A percentile compares a stretch with the other conserved stretches of the same genome.
Conservation (phyloP, 2,888 invertebrate genomes). For the Tachina grossa region DNA sequence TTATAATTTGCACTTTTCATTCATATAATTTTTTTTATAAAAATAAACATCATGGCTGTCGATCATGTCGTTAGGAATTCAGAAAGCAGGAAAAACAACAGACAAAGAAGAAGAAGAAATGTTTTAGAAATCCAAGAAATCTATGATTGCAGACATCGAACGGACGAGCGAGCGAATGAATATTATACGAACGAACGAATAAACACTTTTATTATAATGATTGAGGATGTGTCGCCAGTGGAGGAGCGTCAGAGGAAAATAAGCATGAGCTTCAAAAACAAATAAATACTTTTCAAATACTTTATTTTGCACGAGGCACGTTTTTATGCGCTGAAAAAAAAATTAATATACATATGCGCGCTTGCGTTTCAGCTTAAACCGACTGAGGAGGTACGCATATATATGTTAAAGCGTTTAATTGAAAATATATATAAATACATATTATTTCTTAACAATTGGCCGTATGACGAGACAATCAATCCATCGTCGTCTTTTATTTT, state of each 20-base stretch:
- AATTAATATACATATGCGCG: not conserved
- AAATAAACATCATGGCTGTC: conserved; percentile 33
- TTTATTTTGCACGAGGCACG: conserved; percentile 50
- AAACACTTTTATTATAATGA: conserved; percentile 60
- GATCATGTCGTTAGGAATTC: conserved; percentile 53
- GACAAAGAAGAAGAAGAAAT: conserved; percentile 12
- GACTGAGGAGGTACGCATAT: conserved; percentile 5
- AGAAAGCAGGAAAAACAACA: conserved; percentile 53
- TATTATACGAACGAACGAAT: not conserved
- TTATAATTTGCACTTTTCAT: conserved; percentile 70
- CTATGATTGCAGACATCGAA: conserved; percentile 29
- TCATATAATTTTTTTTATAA: conserved; percentile 53
- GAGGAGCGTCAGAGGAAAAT: conserved; percentile 25
- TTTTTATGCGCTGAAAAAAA: conserved; percentile 23
- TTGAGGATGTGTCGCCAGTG: conserved; percentile 67
- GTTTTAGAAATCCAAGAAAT: conserved; percentile 60
- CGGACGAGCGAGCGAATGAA: not conserved
- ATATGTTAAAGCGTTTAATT: conserved; percentile 32
- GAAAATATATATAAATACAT: not conserved
- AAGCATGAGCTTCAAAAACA: conserved; percentile 37
- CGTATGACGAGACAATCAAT: conserved; percentile 25
- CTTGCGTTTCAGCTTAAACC: conserved; percentile 1
- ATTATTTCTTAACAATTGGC: conserved; percentile 20
- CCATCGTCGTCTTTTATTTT: conserved; percentile 26
- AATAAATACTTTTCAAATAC: conserved; percentile 49